Conservation (phyloP, 2,888 invertebrate species). For the Agrotis segetum region DNA sequence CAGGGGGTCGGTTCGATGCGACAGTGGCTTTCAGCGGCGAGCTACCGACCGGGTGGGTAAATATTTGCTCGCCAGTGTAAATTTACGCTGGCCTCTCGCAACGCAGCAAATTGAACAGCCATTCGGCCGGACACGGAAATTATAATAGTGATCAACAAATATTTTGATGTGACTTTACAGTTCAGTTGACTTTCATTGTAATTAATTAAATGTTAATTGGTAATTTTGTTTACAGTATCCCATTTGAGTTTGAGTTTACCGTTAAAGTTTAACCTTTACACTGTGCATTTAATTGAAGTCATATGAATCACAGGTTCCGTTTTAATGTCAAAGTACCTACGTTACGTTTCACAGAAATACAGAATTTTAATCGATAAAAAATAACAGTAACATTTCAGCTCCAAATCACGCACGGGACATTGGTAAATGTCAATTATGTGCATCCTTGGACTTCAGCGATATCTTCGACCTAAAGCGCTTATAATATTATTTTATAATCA, state of each 20-base stretch:
- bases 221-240: conserved; percentile 11
- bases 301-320: background rate
- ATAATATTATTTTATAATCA: no score
- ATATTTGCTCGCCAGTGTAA: conserved; percentile 68
- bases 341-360: no score
- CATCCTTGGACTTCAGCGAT: no score
- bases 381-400: no score
- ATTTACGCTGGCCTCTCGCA: conserved; percentile 63
- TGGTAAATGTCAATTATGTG: no score
- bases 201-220: conserved; percentile 18
- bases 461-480: no score
- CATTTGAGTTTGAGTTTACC: background rate
- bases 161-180: conserved; percentile 40
- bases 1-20: conserved; percentile 41
- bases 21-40: conserved; percentile 58
- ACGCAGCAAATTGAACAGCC: conserved; percentile 63
- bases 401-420: no score
- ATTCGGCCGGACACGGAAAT: conserved; percentile 45
- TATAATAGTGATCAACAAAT: conserved; percentile 50
- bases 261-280: background rate
- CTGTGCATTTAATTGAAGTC: background rate
- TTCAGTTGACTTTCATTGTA: conserved; percentile 20
- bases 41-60: conserved; percentile 55
- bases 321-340: background rate
- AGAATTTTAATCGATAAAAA: no score